Base-by-base conservation (phyloP, 2,888 invertebrate genomes). In the Meganola albula region DNA sequence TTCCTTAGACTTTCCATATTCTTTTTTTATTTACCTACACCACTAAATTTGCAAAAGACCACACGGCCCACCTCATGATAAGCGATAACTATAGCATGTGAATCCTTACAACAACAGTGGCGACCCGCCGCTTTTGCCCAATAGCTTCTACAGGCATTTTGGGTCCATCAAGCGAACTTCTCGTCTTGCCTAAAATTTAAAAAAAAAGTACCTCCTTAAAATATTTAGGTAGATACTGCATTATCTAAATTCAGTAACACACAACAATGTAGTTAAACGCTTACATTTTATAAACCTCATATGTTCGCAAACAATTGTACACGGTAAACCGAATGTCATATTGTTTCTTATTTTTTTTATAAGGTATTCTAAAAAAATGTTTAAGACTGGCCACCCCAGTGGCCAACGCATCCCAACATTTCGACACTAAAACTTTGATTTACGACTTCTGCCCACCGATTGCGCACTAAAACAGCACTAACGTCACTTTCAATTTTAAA, bases 401-500 rank as follows among this genome's bases (percentile, higher is more conserved):
- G 82, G 82, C 79, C 73, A 63, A 71, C 73, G 75, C 82, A 80
- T 84, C 84, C 74, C 76, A 82, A 83, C 80, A 83, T 82, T 84
- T 83, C 76, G 78, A 77, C 80, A 83, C 79, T 84, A 85, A 85
- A 85, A 83, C 80, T 75, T 80, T 85, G 84, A 85, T 84, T 84
- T 85, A 85, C 77, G 74, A 65, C 82, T 70, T 68, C 74, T 66
- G 76, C 65, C 64, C 78, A 74, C 72, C 80, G 84, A 84, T 83
- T 83, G 84, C 78, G 80, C 70, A 83, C 82, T 85, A 85, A 85
- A 85, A 82, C 74, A 70, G 74, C 83, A 80, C 80, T 84, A 77
- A 83, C 84, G 83, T 83, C 84, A 85, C 83, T 84, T 84, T 85
- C 84, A 83, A 84, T 85, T 85, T 85, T 83, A 85, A 84, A 83